Evolutionary conservation across 2,888 invertebrate genomes (phyloP), one percentile per base, ranked within the genome.

Genomic region (Drosophila cognata): DNA sequence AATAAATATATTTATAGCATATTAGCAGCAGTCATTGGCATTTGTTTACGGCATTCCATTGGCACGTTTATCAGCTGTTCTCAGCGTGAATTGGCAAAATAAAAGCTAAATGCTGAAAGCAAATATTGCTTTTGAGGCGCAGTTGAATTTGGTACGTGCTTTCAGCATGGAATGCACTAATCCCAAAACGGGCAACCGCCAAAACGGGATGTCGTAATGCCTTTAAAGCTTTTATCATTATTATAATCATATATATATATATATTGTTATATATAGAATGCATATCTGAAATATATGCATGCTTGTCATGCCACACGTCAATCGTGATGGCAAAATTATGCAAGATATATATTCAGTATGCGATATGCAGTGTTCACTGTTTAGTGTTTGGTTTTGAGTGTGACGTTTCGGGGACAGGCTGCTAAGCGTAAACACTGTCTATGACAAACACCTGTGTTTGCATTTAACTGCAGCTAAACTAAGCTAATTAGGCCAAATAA

Each of bases 141-240:
- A 77, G 50, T 70, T 63, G 35, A 35, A 41, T 57, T 68, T 52
- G 55, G 56, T 53, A 84, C 84, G 84, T 87, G 84, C 71, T 71
- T 66, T 58, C 73, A 78, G 62, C 68, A 69, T 69, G 56, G 67
- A 62, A 58, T 67, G 80, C 82, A 75, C 63, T 59, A 56, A 55
- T 48, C 73, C 33, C 28, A 21, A 56, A 66, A 75, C 74, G 77
- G 68, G 56, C 56, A 71, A 18, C 59, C 21, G 36, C n/a, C 35
- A 28, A 61, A 61, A 62, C 25, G 60, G 51, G 48, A 70, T 78
- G 64, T 52, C 63, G 57, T 58, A 70, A 74, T 64, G 46, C 2
- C 46, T 21, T 46, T 46, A 41, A 21, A 13, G 43, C 43, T 46
- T 13, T 21, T 43, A 43, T 21, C 13, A 46, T 46, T 21, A 21